Evolutionary conservation across 2,888 invertebrate genomes (phyloP), one percentile per base, ranked within the genome.

Genomic region (Acronicta aceris): DNA sequence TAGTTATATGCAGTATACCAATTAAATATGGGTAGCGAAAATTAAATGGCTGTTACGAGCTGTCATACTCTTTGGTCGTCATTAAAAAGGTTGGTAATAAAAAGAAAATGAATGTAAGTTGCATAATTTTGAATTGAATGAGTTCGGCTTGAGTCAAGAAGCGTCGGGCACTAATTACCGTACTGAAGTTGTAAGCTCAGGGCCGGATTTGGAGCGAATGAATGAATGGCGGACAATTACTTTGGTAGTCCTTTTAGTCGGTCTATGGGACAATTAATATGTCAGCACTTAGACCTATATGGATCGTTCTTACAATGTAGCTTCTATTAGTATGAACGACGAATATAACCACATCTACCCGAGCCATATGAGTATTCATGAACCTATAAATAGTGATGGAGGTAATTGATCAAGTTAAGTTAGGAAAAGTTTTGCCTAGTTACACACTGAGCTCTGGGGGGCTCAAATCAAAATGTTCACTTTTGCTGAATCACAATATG

Each of bases 41-140:
- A 71, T 63, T 59, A 56, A 69, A 69, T 60, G 64, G 53, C 60
- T 57, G 56, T 70, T 63, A 59, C 54, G 52, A 68, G 63, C 66
- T 67, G 72, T 73, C 76, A 68, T 63, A 61, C 65, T 52, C 60
- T 66, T 48, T 61, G 55, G 74, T 71, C 65, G 67, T 62, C 67
- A 78, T 78, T 75, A 74, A 76, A 73, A 64, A 71, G 52, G 67
- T 61, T 62, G 61, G 47, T 54, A 56, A 68, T 81, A 86, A 86
- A 86, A 86, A 85, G 68, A 64, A 77, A 76, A 82, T 79, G 74
- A 78, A 71, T 77, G 81, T 71, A 75, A 75, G 74, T 76, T 81
- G 76, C 59, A 81, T 81, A 81, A 84, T 81, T 79, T 81, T 78
- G 68, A 81, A 82, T 80, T 78, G 79, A 82, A 81, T 76, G 79